These are phyloP conservation scores for Leuciscus idus DNA, from an alignment of 2,113 vertebrate genomes.

Conservation along the genomic window DNA sequence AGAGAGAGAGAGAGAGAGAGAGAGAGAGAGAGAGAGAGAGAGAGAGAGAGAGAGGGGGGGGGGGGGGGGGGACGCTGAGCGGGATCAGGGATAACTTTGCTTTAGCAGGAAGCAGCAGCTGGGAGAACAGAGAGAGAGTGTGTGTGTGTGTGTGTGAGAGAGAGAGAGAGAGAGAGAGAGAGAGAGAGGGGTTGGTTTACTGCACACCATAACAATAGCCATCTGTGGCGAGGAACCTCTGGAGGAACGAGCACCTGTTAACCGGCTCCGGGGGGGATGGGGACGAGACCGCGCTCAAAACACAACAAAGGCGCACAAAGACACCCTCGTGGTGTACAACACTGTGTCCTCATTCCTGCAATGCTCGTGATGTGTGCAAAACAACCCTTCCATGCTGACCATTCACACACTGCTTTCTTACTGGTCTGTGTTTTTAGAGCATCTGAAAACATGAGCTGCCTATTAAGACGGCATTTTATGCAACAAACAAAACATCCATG, in stretches of 20 bases:
- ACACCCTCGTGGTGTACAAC: background rate
- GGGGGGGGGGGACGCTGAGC: conserved; percentile 74
- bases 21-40: conserved; percentile 58
- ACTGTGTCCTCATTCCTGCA: too few relatives aligned
- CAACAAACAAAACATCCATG: too few relatives aligned
- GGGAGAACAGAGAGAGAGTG: conserved; percentile 39
- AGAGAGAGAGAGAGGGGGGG: conserved; percentile 45
- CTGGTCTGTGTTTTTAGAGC: too few relatives aligned
- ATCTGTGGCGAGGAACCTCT: conserved; percentile 82
- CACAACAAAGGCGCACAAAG: conserved; percentile 37
- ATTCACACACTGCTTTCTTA: too few relatives aligned
- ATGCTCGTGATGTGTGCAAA: too few relatives aligned
- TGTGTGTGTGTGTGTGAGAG: conserved; percentile 21
- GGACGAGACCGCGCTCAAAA: background rate
- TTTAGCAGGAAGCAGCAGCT: conserved; percentile 58
- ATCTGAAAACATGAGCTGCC: too few relatives aligned
- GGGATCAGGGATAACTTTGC: conserved; percentile 64
- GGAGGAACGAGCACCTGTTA: conserved; percentile 85
- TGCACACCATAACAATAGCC: conserved; percentile 91
- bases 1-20: conserved; percentile 44
- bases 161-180: conserved; percentile 63
- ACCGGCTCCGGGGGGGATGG: conserved; percentile 34
- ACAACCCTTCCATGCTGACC: too few relatives aligned
- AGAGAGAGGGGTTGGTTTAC: conserved; percentile 82
- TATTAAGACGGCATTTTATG: too few relatives aligned